Evolutionary conservation across 2,797 vertebrate species (phyloP).

Genomic region (Melanogrammus aeglefinus): DNA sequence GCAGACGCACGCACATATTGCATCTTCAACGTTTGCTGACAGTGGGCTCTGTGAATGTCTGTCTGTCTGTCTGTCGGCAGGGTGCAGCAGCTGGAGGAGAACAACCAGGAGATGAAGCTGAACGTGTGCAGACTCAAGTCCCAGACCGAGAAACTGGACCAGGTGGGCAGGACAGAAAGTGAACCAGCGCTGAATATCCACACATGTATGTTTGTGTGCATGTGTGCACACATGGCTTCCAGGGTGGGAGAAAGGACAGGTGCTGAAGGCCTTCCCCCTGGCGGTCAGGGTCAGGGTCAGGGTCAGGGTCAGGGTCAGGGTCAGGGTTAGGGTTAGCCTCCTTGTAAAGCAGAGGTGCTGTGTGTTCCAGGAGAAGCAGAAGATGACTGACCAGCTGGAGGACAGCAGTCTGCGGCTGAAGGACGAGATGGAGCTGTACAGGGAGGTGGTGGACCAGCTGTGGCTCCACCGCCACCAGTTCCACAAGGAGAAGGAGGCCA

Average conservation of each 20-base stretch:
- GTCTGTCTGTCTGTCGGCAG: constrained; percentile 30
- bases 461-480: constrained; percentile 89
- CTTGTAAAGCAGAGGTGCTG: too few species aligned
- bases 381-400: constrained; percentile 90
- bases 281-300: too few species aligned
- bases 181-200: not conserved
- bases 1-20: constrained; percentile 1
- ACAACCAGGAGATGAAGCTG: constrained; percentile 83
- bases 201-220: too few species aligned
- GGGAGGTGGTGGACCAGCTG: constrained; percentile 94
- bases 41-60: not conserved
- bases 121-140: constrained; percentile 84
- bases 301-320: too few species aligned
- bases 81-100: constrained; percentile 84
- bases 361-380: constrained; percentile 84
- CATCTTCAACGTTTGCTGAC: not conserved
- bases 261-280: too few species aligned
- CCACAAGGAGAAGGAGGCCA: constrained; percentile 91
- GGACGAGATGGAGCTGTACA: constrained; percentile 95
- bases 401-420: constrained; percentile 91
- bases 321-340: too few species aligned
- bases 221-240: too few species aligned
- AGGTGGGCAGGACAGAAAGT: constrained; percentile 71
- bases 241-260: too few species aligned
- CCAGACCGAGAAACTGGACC: constrained; percentile 89